phyloP scores from a whole-genome alignment of 2,113 vertebrate genomes.

The Rhagologus leucostigma region DNA sequence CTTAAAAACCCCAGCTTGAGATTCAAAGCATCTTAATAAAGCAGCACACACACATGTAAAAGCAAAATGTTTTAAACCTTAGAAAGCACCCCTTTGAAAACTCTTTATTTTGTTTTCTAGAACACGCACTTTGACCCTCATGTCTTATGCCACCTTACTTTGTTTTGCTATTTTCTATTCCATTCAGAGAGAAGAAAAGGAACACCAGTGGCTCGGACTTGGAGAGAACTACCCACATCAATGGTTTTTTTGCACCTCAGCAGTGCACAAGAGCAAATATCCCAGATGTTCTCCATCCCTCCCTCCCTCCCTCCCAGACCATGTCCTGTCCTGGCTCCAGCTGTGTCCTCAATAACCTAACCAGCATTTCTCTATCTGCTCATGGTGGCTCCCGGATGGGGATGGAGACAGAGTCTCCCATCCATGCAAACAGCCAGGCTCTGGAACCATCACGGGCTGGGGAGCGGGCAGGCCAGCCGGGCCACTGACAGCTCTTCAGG shows the following conservation, averaged over 20 bases:
- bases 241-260: background rate
- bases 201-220: rapidly evolving
- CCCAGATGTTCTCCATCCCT: background rate
- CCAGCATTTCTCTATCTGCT: background rate
- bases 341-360: background rate
- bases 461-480: rapidly evolving
- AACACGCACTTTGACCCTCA: background rate
- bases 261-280: rapidly evolving
- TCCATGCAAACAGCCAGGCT: background rate
- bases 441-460: rapidly evolving
- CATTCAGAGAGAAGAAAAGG: background rate
- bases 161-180: background rate
- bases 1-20: background rate
- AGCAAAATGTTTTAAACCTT: background rate
- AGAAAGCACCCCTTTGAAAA: background rate
- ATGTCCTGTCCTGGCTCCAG: background rate
- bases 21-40: conserved; percentile 26
- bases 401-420: background rate
- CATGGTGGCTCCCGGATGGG: background rate
- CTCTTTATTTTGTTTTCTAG: background rate
- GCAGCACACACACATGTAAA: background rate
- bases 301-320: background rate
- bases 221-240: rapidly evolving
- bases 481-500: rapidly evolving
- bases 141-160: background rate